Evolutionary conservation across 1,140 invertebrate genomes (phyloP), one percentile per base, ranked within the genome.

Genomic region (Monochamus saltuarius): DNA sequence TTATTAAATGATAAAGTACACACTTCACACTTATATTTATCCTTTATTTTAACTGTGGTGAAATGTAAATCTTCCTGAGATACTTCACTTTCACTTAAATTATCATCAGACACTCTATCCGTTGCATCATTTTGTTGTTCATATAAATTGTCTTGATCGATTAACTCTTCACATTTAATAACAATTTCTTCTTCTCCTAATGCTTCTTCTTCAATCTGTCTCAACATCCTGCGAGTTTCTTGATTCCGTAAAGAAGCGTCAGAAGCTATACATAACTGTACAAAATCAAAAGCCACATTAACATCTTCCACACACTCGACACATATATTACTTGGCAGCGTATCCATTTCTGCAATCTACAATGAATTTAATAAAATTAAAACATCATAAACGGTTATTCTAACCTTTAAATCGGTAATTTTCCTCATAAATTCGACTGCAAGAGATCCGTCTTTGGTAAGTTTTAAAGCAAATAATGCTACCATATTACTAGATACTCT

Each of bases 331-430:
- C 56, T 55, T 16, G 69, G 62, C 11, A 67, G 42, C 40, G 55
- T 64, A 34, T 71, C 67, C 2, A 47, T 52, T 62, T 62, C 52
- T 19, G 38, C 29, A 29, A 71, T 52, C 69, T 70, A 59, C 13
- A 62, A 54, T 7, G 16, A 13, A 40, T 47, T 38, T 61, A 64
- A 22, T 47, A 11, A 0, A 42, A 56, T 47, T 11, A 50, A 37
- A 42, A 49, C 3, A 39, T 29, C 36, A 39, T 17, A 55, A 56
- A 50, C 19, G 11, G 50, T 37, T 3, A 56, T 7, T 45, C 13
- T 62, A 57, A 71, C 69, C 59, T 71, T 62, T 58, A 71, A 57
- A 47, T 62, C 47, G 1, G 69, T 69, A 16, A 71, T 50, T 58
- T 57, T 59, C 22, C 51, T 38, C 47, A 70, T 62, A 58, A 72